Evolutionary conservation across 2,888 invertebrate genomes (phyloP), one percentile per base, ranked within the genome.

Genomic region (Schizotus pectinicornis): DNA sequence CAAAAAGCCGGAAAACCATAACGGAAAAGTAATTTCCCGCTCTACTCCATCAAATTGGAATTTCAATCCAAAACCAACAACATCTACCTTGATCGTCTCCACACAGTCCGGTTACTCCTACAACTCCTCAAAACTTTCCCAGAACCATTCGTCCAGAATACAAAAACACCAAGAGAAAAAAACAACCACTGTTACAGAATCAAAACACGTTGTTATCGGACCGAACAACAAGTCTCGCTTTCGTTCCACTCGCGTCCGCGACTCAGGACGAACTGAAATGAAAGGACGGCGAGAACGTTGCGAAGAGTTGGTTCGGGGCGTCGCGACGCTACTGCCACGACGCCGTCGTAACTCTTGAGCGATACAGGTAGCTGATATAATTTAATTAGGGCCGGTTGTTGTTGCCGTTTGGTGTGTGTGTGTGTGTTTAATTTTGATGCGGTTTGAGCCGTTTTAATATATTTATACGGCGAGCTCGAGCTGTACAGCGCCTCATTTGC

Each of bases 301-400:
- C 11, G 11, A 12, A 12, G 39, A 43, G 56, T 56, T 42, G 57
- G 50, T 57, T 57, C 56, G 51, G 56, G 41, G 59, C 59, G 59
- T 59, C 59, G 59, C 59, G 59, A 55, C 59, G 59, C 59, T 56
- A 56, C 56, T 52, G 56, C 47, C 31, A n/a, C 32, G 0, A 2
- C 32, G 12, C 37, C 39, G 36, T 14, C 31, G 64, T 64, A 62
- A 67, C 63, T 67, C 68, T 62, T 59, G 63, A 62, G 66, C 67
- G 67, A 70, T 71, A 71, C 70, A 71, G 69, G 69, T 71, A 69
- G 62, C 67, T 63, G 69, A 67, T 62, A 63, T 59, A 59, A 59
- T 59, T 59, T 59, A 59, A 59, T 59, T 59, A 59, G 55, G 42
- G 41, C 8, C 8, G 22, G 41, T 41, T 33, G 14, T 47, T 35